These are phyloP conservation scores for Philonicus albiceps DNA, from an alignment of 2,888 invertebrate genomes.

Conservation along the genomic window DNA sequence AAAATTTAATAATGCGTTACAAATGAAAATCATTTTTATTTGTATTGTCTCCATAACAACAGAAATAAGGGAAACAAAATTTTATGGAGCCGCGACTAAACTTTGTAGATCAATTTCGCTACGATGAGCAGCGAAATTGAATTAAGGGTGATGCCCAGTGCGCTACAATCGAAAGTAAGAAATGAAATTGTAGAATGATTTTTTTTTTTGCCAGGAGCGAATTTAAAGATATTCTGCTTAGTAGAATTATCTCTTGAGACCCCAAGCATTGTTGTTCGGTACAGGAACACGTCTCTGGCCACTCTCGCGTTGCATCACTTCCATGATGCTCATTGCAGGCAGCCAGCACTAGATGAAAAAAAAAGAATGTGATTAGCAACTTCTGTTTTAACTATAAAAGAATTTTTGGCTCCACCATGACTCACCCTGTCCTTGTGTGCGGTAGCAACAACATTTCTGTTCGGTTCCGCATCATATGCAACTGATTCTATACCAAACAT, in stretches of 20 bases:
- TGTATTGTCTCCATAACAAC: constrained; percentile 25
- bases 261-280: constrained; percentile 68
- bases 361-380: neutral
- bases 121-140: neutral
- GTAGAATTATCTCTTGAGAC: constrained; percentile 56
- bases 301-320: constrained; percentile 81
- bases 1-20: neutral
- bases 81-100: constrained; percentile 2
- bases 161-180: neutral
- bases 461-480: constrained; percentile 95
- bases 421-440: constrained; percentile 79
- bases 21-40: constrained; percentile 14
- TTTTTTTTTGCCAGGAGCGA: neutral
- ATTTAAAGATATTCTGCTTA: neutral
- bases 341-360: constrained; percentile 82
- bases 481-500: constrained; percentile 94
- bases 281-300: constrained; percentile 82
- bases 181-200: neutral
- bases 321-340: constrained; percentile 84
- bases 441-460: constrained; percentile 93
- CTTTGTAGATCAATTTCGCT: neutral
- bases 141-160: neutral
- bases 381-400: neutral
- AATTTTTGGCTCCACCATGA: constrained; percentile 14
- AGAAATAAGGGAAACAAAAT: neutral